Conservation (phyloP, 2,113 vertebrate genomes). For the Chionomys nivalis region DNA sequence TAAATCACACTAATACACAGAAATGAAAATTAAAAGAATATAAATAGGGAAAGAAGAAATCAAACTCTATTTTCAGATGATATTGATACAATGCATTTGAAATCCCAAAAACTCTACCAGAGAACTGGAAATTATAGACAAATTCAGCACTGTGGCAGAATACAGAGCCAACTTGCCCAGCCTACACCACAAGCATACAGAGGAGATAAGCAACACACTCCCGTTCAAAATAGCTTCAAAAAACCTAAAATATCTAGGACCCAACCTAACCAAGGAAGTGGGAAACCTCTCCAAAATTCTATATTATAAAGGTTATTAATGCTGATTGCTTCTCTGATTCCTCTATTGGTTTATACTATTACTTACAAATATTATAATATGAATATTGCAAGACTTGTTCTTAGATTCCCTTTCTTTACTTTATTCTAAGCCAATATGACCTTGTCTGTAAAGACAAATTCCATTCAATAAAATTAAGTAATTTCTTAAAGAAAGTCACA, state of each 20-base stretch:
- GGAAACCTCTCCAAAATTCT: background rate
- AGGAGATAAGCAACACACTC: background rate
- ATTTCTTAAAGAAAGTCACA: background rate
- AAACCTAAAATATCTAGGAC: background rate
- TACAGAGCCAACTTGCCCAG: background rate
- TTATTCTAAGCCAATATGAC: background rate
- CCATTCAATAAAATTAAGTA: background rate
- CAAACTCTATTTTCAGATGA: background rate
- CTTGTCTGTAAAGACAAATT: background rate
- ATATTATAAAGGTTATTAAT: background rate
- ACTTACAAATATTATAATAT: background rate
- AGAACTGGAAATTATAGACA: background rate
- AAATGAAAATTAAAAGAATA: background rate
- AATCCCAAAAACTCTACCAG: background rate
- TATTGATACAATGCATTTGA: background rate
- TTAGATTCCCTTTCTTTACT: background rate
- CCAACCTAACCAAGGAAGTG: background rate
- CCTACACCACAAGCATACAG: background rate
- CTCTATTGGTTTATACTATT: background rate
- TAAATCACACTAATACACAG: background rate
- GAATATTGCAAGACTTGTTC: background rate
- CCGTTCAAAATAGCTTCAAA: background rate
- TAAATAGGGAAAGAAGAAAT: background rate
- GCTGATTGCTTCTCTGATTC: background rate
- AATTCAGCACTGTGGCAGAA: background rate